Base-by-base conservation (phyloP, 2,113 vertebrate species). In the Zapornia atra region DNA sequence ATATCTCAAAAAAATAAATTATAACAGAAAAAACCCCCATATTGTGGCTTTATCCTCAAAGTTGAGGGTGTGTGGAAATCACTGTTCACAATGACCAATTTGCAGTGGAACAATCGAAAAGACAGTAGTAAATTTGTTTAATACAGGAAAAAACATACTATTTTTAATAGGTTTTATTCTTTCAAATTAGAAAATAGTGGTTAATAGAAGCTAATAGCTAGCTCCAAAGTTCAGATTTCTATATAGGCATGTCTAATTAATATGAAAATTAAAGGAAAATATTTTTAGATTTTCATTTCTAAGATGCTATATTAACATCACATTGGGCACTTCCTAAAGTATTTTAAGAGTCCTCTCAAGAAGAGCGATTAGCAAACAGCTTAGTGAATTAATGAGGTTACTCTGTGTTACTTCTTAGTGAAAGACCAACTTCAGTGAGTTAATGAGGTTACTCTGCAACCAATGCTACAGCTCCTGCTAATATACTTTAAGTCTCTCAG, bases 311-410 rank as follows among this genome's bases (percentile, higher is more conserved):
- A 75, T 63, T 73, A 81, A 44, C 15, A 78, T 46, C 31, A 51
- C 20, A 63, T 15, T 29, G 25, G 44, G 34, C 14, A 69, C 42
- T 81, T 94, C 76, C n/a, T 77, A 25, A 65, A 88, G 50, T 34
- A 75, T 24, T 85, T 89, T 18, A 19, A 57, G 29, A 44, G 17
- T 61, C 42, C 56, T 92, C 73, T 26, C 33, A 44, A 59, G 36
- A 82, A 77, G 33, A 48, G 54, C 59, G 82, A 95, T 78, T 88
- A 95, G 54, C 22, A n/a, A 93, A 20, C 3, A 6, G 60, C 46
- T 90, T 94, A 68, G 73, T 75, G 69, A 84, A 81, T 86, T 96
- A 94, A 91, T 50, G 65, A 91, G 77, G 65, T 87, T 76, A 87
- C 28, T 63, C 70, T 24, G 56, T 81, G 56, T 90, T 80, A 75